Conservation (phyloP, 2,888 invertebrate species). For the Drosophila limbata region DNA sequence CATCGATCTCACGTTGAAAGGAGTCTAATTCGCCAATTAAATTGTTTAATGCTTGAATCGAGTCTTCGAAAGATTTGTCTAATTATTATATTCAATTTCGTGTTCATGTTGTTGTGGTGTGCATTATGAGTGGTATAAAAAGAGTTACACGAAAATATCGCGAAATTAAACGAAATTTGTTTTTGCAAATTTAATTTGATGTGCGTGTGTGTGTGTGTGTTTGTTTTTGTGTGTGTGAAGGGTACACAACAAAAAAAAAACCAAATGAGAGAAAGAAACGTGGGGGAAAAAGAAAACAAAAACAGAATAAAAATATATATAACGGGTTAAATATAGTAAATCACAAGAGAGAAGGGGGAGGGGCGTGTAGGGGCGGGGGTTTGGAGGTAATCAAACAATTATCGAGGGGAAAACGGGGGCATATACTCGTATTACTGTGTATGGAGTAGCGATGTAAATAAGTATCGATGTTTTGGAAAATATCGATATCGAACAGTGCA, state of each 20-base stretch:
- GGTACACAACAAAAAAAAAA: conserved; percentile 54
- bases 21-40: conserved; percentile 86
- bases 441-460: conserved; percentile 1
- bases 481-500: background rate
- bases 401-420: background rate
- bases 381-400: conserved; percentile 16
- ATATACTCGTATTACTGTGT: conserved; percentile 6
- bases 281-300: conserved; percentile 52
- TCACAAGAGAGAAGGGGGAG: conserved; percentile 2
- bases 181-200: conserved; percentile 15
- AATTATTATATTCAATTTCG: conserved; percentile 64
- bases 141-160: conserved; percentile 37
- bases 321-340: conserved; percentile 43
- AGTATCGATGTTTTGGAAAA: background rate
- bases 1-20: conserved; percentile 86
- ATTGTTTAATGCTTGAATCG: conserved; percentile 86
- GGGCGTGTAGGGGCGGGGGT: background rate
- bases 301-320: conserved; percentile 54
- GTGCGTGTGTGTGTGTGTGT: conserved; percentile 29
- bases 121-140: conserved; percentile 38
- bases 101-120: conserved; percentile 63
- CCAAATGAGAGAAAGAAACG: conserved; percentile 45
- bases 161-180: conserved; percentile 41
- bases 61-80: conserved; percentile 86
- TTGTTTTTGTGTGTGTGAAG: conserved; percentile 34